Base-by-base conservation (phyloP, 1,140 invertebrate species). In the Drosophila varians region DNA sequence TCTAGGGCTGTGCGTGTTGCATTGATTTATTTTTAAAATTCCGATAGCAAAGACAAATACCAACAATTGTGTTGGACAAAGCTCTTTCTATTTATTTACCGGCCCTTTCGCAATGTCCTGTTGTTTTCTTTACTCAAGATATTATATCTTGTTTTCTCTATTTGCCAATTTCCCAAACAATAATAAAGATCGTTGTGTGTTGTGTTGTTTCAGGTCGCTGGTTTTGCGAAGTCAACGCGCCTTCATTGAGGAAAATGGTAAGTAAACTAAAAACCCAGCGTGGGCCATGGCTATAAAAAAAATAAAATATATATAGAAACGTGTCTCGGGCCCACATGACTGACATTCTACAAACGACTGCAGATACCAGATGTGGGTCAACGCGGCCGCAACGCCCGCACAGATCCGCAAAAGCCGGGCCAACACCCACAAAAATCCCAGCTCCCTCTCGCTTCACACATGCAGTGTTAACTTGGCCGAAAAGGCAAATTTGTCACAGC, bases 181-280 rank as follows among this genome's bases (percentile, higher is more conserved):
- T 31, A 31, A 31, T 68, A 68, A 68, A 47, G 45, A 68, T 36
- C 52, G 49, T 69, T 60, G n/a, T n/a, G n/a, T n/a, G n/a, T n/a
- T 69, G 12, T 21, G 14, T 43, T 38, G 56, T 56, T 90, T 89
- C 89, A 90, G 89, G 89, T 90, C 89, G 60, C 75, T 90, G 28
- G 89, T 90, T 68, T 79, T 90, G 84, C 89, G 89, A 31, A 89
- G 84, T 77, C 89, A 90, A 78, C 89, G 89, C 74, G 84, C 86
- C 61, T 90, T 90, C 70, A 79, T 78, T 71, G 89, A 90, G 66
- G 89, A 89, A 89, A 90, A 90, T 84, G 89, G 89, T 90, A 77
- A 71, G 89, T 88, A 48, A 51, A 42, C 36, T 23, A 62, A 26
- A 56, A n/a, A 46, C 49, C 31, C 45, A 4, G 53, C 57, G 82